Evolutionary conservation across 2,113 vertebrate species (phyloP), one percentile per base, ranked within the genome.

Genomic region (Platichthys flesus): DNA sequence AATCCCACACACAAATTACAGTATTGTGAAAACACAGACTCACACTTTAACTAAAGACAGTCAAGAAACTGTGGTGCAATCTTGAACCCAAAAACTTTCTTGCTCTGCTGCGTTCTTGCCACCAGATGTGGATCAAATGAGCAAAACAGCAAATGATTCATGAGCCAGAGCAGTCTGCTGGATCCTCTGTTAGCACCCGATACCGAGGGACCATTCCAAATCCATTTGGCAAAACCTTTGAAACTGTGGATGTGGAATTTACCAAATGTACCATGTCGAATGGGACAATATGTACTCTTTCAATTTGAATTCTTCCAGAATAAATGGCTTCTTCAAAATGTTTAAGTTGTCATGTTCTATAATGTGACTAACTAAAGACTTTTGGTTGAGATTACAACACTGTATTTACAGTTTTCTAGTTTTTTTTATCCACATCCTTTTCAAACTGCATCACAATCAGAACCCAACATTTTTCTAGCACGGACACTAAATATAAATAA

Each of bases 61-160:
- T 71, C 57, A 78, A 75, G 79, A 78, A 57, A 66, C 5, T 60
- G 58, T 86, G 80, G 78, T 70, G 83, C 73, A 89, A 86, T 79
- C 66, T 10, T 37, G 28, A 83, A 63, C 61, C 73, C 65, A 65
- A 52, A 67, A 69, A 37, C 45, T 18, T 60, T 71, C 64, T 74
- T 52, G 57, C 63, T 77, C 56, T 64, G 70, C 66, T 62, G 57
- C 2, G 42, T 64, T 76, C 69, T 76, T 76, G 71, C 76, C 85
- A 76, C 82, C 90, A 88, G 87, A 92, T 92, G 88, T 90, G 87
- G 57, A 84, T 58, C 67, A 71, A 86, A 85, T 78, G 83, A 85
- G 83, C 67, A 67, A 80, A 80, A 71, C 49, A 81, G 78, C 64
- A 42, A 79, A 84, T 84, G 82, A 85, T 76, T 84, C 69, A 78